Evolutionary conservation across 2,797 vertebrate species (phyloP).

Genomic region (Pagetopsis macropterus): DNA sequence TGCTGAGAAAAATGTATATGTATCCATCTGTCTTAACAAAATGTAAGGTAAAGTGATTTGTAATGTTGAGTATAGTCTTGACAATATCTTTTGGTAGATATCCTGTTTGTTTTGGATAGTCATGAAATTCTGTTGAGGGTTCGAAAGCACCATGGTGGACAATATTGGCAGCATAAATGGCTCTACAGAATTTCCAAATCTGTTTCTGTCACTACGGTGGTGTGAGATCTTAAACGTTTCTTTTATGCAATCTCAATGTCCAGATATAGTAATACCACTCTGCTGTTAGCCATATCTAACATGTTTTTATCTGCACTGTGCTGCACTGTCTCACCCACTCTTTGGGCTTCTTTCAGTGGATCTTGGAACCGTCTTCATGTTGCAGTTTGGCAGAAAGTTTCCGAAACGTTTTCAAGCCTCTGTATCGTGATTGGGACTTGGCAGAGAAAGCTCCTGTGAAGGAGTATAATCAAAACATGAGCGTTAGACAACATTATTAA

Average conservation of each 20-base stretch:
- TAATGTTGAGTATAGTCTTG: too few species aligned
- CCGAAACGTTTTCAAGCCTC: constrained; percentile 7
- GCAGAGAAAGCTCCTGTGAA: constrained; percentile 32
- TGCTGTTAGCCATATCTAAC: neutral
- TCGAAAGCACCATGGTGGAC: neutral
- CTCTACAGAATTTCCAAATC: neutral
- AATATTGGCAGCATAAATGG: neutral
- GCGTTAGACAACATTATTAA: constrained; percentile 23
- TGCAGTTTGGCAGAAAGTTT: constrained; percentile 41
- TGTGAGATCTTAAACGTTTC: neutral
- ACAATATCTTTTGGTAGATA: too few species aligned
- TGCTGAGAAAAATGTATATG: too few species aligned
- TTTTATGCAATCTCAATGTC: neutral
- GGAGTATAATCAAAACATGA: constrained; percentile 22
- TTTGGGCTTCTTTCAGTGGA: constrained; percentile 24
- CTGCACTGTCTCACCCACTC: constrained; percentile 5
- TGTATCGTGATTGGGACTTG: constrained; percentile 42
- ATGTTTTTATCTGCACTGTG: constrained; percentile 2
- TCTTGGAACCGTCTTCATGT: constrained; percentile 25
- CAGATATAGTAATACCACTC: neutral
- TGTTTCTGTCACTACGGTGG: neutral
- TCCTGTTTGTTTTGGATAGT: too few species aligned
- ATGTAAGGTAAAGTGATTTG: too few species aligned
- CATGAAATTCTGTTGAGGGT: neutral
- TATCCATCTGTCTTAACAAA: too few species aligned